Evolutionary conservation across 1,140 invertebrate species (phyloP), one percentile per base, ranked within the genome.

Genomic region (Laupala kohalensis): DNA sequence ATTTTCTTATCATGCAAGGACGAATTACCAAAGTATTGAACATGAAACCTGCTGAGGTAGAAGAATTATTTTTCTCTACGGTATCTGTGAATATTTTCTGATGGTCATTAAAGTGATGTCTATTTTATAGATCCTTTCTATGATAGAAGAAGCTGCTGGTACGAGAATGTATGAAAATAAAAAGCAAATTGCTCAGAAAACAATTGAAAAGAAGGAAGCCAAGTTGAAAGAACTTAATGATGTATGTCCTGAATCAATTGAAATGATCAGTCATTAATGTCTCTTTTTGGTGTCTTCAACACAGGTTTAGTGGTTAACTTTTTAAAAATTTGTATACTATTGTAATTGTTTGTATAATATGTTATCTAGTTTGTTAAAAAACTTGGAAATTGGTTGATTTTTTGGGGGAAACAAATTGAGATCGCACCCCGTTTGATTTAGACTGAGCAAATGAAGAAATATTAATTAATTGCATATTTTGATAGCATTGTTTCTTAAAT

Each of bases 1-100:
- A 99, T 81, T 99, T 99, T 80, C 87, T 99, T 5, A 99, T 99
- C 76, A 99, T 99, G 97, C 98, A 99, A 86, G 98, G 98, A 9
- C 88, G 96, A 77, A 98, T 99, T 70, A 99, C 97, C 0, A 99
- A 99, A 86, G 97, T 99, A 2, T 84, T 99, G 3, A 99, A 98
- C 79, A 99, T 99, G 97, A 99, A 98, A 78, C 95, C 97, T 19
- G 86, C 88, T 72, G 97, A 99, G 85, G 92, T 94, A 81, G 76
- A 24, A 23, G 2, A 24, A 65, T 25, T 24, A 15, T 23, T 65
- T 6, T 65, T 65, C 15, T 4, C 25, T 0, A 12, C 15, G 25
- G 4, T 65, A 25, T 12, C 13, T 24, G 64, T 27, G 23, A 12
- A 26, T 3, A 28, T 25, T 25, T n/a, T 5, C 3, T 67, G 13